These are phyloP conservation scores for Chrysemys picta DNA, from an alignment of 2,113 vertebrate species.

Conservation along the genomic window DNA sequence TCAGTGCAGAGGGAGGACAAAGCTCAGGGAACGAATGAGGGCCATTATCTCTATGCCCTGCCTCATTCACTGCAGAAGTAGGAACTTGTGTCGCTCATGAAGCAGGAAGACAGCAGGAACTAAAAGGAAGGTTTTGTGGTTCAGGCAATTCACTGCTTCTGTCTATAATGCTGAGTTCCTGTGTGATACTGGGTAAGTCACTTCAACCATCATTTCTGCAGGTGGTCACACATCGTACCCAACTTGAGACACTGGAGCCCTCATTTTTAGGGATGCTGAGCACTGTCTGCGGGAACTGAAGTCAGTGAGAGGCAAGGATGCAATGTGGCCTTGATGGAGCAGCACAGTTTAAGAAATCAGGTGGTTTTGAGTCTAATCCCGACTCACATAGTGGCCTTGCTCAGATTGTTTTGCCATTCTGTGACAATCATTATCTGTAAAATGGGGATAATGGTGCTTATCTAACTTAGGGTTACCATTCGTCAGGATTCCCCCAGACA, in stretches of 20 bases:
- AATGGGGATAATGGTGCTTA: background rate
- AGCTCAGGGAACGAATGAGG: background rate
- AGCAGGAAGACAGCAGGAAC: too few relatives aligned
- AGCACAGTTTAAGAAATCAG: too few relatives aligned
- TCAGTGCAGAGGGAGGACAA: background rate
- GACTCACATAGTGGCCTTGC: background rate
- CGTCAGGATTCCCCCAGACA: too few relatives aligned
- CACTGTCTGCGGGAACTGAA: background rate
- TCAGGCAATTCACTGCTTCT: too few relatives aligned
- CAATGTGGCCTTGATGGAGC: background rate
- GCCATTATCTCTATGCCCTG: too few relatives aligned
- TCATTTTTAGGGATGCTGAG: background rate
- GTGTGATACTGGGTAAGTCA: too few relatives aligned
- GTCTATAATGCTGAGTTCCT: too few relatives aligned
- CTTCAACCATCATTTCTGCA: too few relatives aligned
- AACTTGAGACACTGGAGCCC: background rate
- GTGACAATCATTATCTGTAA: background rate
- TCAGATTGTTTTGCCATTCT: background rate
- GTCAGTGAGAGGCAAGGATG: background rate
- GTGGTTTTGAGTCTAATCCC: too few relatives aligned
- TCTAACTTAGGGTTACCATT: background rate
- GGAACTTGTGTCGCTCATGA: too few relatives aligned
- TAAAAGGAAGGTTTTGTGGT: too few relatives aligned
- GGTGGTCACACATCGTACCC: background rate
- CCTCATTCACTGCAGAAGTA: too few relatives aligned